These are phyloP conservation scores for Remorina albescens DNA, from an alignment of 2,797 vertebrate genomes.

Conservation along the genomic window DNA sequence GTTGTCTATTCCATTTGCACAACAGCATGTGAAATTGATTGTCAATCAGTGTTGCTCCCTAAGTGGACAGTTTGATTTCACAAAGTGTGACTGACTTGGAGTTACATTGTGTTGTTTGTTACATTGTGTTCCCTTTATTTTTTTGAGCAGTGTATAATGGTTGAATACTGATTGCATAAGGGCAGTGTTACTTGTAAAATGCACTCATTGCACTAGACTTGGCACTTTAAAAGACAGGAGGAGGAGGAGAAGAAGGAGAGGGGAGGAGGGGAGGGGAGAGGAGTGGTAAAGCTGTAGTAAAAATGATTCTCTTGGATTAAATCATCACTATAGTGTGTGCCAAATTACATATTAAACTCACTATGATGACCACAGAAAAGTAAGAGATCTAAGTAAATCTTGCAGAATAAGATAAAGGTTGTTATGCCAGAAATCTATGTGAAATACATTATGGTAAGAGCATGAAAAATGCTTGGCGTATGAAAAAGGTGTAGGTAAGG, in stretches of 20 bases:
- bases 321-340: slow-evolving; percentile 14
- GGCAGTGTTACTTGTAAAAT: slow-evolving; percentile 3
- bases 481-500: no score
- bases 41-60: no score
- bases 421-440: slow-evolving; percentile 24
- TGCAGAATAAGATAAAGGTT: slow-evolving; percentile 22
- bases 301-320: slow-evolving; percentile 21
- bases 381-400: slow-evolving; percentile 6
- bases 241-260: slow-evolving; percentile 16
- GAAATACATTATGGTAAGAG: slow-evolving; percentile 31
- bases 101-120: no score
- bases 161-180: slow-evolving; percentile 9
- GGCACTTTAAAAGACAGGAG: slow-evolving; percentile 26
- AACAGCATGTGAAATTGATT: no score
- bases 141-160: no score
- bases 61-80: no score
- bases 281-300: not conserved
- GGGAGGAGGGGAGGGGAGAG: not conserved
- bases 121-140: no score
- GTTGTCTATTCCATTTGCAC: no score
- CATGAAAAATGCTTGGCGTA: no score
- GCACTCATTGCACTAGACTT: not conserved
- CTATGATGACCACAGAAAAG: slow-evolving; percentile 9
- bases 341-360: slow-evolving; percentile 18
- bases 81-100: no score